Evolutionary conservation across 2,888 invertebrate genomes (phyloP).

Genomic region (Leptura quadrifasciata): DNA sequence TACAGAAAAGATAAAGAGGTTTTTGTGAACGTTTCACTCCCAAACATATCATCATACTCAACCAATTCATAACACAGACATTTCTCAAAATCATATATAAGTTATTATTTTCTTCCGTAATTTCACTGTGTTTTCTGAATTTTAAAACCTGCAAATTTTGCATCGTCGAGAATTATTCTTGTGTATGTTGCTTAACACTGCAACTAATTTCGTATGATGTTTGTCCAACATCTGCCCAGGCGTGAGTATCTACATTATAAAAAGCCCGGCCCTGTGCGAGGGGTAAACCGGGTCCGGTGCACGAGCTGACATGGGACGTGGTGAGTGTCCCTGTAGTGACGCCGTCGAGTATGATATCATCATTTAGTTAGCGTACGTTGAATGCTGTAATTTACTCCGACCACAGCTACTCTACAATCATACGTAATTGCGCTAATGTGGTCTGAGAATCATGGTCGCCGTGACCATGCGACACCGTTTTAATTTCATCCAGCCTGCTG

Average conservation of each 20-base stretch:
- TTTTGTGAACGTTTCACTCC: too few relatives aligned
- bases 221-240: not conserved
- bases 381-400: slow-evolving; percentile 45
- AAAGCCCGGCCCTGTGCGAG: not conserved
- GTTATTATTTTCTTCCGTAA: too few relatives aligned
- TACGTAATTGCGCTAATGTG: slow-evolving; percentile 44
- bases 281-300: not conserved
- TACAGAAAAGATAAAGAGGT: too few relatives aligned
- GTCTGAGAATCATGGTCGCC: slow-evolving; percentile 43
- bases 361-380: slow-evolving; percentile 44
- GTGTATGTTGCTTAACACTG: slow-evolving; percentile 5
- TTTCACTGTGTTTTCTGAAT: too few relatives aligned
- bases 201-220: not conserved
- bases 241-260: not conserved
- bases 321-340: slow-evolving; percentile 23
- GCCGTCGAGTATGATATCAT: slow-evolving; percentile 44
- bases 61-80: too few relatives aligned
- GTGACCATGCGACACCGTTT: slow-evolving; percentile 32
- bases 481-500: slow-evolving; percentile 30
- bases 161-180: too few relatives aligned
- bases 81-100: too few relatives aligned
- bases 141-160: too few relatives aligned
- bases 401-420: slow-evolving; percentile 45
- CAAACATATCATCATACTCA: too few relatives aligned
- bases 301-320: slow-evolving; percentile 20